phyloP scores from a whole-genome alignment of 2,797 vertebrate species.

The Sylvilagus floridanus region DNA sequence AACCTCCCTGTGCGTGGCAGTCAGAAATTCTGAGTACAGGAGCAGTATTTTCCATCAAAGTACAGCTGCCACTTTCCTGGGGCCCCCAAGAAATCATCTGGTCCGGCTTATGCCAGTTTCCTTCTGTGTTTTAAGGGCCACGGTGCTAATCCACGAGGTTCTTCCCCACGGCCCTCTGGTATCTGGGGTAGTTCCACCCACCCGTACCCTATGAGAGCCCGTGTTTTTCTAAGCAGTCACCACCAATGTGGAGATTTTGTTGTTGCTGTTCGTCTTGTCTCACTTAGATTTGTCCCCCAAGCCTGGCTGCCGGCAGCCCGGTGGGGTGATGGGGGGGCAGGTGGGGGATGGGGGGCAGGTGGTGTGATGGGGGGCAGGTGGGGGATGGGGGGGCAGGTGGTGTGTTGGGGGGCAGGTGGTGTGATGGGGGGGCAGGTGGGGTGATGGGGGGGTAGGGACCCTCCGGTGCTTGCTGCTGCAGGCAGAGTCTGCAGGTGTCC shows the following conservation, averaged over 20 bases:
- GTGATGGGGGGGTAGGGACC: no score
- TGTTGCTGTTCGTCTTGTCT: not conserved
- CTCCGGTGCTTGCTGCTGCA: no score
- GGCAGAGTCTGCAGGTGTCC: not conserved
- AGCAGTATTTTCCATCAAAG: slow-evolving; percentile 11
- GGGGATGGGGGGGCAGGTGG: no score
- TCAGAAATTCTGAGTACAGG: not conserved
- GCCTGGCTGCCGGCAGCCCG: rapidly evolving
- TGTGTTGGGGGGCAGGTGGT: no score
- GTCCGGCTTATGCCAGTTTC: not conserved
- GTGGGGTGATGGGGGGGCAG: rapidly evolving
- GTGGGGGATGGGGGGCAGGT: no score
- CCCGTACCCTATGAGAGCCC: not conserved
- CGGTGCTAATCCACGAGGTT: not conserved
- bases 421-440: rapidly evolving
- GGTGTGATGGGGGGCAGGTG: rapidly evolving
- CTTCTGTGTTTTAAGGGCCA: not conserved
- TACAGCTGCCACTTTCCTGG: not conserved
- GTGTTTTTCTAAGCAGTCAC: not conserved
- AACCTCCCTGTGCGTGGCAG: not conserved
- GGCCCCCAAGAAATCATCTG: not conserved
- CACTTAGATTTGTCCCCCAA: not conserved
- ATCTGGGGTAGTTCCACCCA: no score
- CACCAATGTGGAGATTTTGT: not conserved
- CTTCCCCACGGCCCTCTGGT: not conserved